These are phyloP conservation scores for Leptopterna dolabrata DNA, from an alignment of 2,888 invertebrate species.

Conservation along the genomic window DNA sequence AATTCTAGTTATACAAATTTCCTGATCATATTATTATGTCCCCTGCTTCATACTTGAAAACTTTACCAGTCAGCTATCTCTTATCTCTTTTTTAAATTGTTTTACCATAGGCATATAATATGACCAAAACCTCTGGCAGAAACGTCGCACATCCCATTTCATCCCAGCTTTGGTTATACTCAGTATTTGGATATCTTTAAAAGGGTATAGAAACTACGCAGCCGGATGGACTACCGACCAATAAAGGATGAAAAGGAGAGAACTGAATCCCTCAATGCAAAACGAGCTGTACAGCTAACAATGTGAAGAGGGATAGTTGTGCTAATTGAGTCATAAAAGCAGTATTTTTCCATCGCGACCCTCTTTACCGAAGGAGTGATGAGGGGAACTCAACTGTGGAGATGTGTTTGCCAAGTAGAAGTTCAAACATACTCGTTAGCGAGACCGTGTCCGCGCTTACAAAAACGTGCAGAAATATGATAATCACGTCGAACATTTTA, in stretches of 20 bases:
- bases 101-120: too few species aligned
- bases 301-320: not conserved
- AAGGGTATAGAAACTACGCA: not conserved
- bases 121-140: too few species aligned
- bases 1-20: too few species aligned
- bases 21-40: too few species aligned
- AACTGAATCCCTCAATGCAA: not conserved
- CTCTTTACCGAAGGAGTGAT: not conserved
- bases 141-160: too few species aligned
- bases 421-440: not conserved
- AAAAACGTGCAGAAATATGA: not conserved
- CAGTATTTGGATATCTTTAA: too few species aligned
- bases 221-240: not conserved
- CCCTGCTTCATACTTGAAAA: too few species aligned
- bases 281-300: not conserved
- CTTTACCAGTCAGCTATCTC: too few species aligned
- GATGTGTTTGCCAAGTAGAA: not conserved
- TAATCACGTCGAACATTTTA: not conserved
- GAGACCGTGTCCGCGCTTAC: not conserved
- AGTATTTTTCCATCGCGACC: not conserved
- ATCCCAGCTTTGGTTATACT: too few species aligned
- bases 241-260: not conserved
- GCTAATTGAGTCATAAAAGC: not conserved
- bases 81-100: too few species aligned
- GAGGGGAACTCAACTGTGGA: not conserved